phyloP scores from a whole-genome alignment of 2,113 vertebrate genomes.

The Pituophis catenifer region DNA sequence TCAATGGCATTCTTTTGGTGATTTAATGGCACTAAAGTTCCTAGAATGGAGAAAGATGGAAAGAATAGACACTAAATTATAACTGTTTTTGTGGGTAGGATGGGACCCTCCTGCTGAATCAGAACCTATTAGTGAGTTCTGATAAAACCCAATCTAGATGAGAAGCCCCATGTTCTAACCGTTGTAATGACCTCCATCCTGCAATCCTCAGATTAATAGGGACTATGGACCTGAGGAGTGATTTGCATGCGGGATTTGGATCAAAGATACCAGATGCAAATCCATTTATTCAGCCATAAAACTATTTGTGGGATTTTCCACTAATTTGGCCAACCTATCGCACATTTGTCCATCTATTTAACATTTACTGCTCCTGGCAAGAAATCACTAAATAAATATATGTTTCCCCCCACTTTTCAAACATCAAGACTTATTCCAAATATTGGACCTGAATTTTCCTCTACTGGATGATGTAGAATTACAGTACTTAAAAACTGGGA shows the following conservation, averaged over 20 bases:
- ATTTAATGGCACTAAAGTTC: rapidly evolving
- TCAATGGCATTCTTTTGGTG: rapidly evolving
- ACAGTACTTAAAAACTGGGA: too few relatives aligned
- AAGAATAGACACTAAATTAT: not conserved
- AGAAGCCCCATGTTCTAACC: not conserved
- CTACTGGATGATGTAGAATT: too few relatives aligned
- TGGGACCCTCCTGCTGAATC: not conserved
- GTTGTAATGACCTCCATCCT: not conserved
- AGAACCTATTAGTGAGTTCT: not conserved
- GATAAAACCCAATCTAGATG: not conserved
- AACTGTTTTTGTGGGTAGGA: not conserved
- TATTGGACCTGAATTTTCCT: too few relatives aligned
- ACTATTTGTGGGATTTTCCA: not conserved
- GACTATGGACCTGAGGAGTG: not conserved
- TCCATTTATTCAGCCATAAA: not conserved
- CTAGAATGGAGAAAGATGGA: not conserved
- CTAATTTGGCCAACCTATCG: not conserved
- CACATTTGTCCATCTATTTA: too few relatives aligned
- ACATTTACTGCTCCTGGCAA: not conserved
- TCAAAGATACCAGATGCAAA: not conserved
- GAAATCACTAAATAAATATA: not conserved
- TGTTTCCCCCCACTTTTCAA: too few relatives aligned
- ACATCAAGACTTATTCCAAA: too few relatives aligned
- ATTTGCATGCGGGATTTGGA: not conserved
- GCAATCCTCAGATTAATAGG: not conserved